Evolutionary conservation across 2,797 vertebrate species (phyloP).

Genomic region (Darevskia nairensis): DNA sequence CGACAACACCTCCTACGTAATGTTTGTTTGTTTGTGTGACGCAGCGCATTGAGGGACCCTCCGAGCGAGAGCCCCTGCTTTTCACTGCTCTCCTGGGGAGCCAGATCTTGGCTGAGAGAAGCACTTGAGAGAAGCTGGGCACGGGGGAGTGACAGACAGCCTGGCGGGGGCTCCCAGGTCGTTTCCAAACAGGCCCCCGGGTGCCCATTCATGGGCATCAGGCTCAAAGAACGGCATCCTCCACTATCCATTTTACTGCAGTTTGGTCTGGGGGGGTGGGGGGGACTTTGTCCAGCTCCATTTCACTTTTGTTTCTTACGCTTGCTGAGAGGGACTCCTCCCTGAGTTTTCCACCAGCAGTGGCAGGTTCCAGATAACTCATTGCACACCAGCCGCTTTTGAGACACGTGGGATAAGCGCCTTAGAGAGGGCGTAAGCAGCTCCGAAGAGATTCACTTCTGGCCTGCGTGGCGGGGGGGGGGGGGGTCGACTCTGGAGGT

Average conservation of each 20-base stretch:
- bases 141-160: fast-evolving
- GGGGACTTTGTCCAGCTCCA: conserved; percentile 30
- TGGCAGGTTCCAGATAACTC: not conserved
- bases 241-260: conserved; percentile 16
- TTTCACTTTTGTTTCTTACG: conserved; percentile 45
- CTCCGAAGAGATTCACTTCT: conserved; percentile 15
- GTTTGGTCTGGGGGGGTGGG: not conserved
- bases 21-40: conserved; percentile 50
- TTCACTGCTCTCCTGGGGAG: conserved; percentile 32
- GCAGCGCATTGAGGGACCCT: conserved; percentile 43
- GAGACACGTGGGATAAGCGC: conserved; percentile 21
- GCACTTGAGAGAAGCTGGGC: conserved; percentile 11
- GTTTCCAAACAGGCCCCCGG: conserved; percentile 2
- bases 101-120: conserved; percentile 24
- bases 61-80: conserved; percentile 30
- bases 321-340: conserved; percentile 41
- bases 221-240: conserved; percentile 48
- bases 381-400: not conserved
- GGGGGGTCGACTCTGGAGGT: too few relatives aligned
- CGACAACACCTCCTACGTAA: conserved; percentile 42
- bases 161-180: not conserved
- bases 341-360: conserved; percentile 6
- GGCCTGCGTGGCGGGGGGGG: too few relatives aligned
- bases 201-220: conserved; percentile 45
- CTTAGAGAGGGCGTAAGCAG: not conserved